Conservation (phyloP, 2,888 invertebrate genomes). For the Sabellastarte sp. region DNA sequence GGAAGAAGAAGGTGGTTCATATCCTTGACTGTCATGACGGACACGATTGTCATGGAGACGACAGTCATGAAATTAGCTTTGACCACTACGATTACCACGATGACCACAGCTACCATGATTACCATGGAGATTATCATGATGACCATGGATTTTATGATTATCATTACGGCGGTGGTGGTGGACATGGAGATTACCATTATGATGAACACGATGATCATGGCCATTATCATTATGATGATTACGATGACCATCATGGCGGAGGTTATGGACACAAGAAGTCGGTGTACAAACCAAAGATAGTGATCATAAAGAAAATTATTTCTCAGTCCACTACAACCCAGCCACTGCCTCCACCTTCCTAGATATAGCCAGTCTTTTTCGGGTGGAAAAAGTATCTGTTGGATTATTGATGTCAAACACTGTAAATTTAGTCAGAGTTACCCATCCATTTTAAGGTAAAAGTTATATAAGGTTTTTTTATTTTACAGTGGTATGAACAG, state of each 20-base stretch:
- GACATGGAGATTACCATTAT: background rate
- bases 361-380: too few relatives aligned
- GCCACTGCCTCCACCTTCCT: too few relatives aligned
- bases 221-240: background rate
- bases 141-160: background rate
- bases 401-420: too few relatives aligned
- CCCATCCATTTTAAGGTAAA: too few relatives aligned
- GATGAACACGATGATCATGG: background rate
- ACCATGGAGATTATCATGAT: conserved; percentile 10
- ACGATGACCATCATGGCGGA: background rate
- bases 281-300: background rate
- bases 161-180: background rate
- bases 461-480: too few relatives aligned
- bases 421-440: too few relatives aligned
- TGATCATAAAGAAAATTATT: background rate
- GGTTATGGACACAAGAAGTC: background rate
- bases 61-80: background rate
- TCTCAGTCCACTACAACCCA: background rate
- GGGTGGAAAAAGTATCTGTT: too few relatives aligned
- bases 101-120: conserved; percentile 6
- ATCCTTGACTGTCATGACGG: background rate
- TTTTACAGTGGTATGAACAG: too few relatives aligned
- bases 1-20: background rate
- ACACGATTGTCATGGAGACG: background rate
- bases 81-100: conserved; percentile 2